These are phyloP conservation scores for Gallinago paraguaiae DNA, from an alignment of 2,113 vertebrate genomes.

Conservation along the genomic window DNA sequence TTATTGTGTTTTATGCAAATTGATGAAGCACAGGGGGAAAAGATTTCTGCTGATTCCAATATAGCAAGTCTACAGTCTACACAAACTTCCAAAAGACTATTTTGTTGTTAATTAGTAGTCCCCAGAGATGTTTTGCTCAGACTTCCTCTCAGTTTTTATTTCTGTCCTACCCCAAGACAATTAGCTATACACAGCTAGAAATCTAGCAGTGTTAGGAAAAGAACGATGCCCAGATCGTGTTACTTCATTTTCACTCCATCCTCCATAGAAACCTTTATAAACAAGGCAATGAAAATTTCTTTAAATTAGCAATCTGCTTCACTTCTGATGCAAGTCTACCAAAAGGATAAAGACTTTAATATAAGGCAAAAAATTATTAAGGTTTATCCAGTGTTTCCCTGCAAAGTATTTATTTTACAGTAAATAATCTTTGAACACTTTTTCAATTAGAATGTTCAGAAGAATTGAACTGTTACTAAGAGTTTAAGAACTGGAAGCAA, in stretches of 20 bases:
- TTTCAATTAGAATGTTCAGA: background rate
- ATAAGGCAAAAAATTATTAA: background rate
- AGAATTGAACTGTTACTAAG: background rate
- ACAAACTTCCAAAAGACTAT: background rate
- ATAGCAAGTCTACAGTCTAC: background rate
- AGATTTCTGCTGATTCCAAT: background rate
- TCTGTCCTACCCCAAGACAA: background rate
- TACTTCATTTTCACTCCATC: background rate
- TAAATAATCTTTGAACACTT: background rate
- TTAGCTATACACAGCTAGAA: background rate
- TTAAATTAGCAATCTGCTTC: background rate
- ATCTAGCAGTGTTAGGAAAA: background rate
- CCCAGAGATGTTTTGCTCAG: background rate
- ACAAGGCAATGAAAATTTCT: background rate
- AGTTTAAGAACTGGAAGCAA: slow-evolving; percentile 6
- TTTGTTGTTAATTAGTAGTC: background rate
- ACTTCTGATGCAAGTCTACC: background rate
- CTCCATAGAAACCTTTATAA: background rate
- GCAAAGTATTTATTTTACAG: background rate
- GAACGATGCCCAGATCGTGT: rapidly evolving
- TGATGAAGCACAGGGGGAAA: background rate
- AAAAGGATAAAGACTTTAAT: background rate
- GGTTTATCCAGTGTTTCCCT: background rate
- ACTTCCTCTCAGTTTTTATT: background rate
- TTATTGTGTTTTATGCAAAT: background rate